phyloP scores from a whole-genome alignment of 2,797 vertebrate species.

The Nyctalus aviator region DNA sequence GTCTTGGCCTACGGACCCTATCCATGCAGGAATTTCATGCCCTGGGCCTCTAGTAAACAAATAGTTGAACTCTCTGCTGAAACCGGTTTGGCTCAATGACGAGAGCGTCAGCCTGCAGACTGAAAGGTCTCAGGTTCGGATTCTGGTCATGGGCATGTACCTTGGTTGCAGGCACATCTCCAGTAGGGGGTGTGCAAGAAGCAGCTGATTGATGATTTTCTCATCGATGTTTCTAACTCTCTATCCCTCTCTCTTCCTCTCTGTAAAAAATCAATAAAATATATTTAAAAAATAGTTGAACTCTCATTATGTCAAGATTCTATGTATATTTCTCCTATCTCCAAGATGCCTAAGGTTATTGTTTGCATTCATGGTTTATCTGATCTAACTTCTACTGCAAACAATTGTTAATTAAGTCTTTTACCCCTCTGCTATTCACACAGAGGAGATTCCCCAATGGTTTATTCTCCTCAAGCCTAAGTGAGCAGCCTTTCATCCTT shows the following conservation, averaged over 20 bases:
- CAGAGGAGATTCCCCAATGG: not conserved
- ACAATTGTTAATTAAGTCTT: conserved; percentile 1
- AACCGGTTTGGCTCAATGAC: too few species aligned
- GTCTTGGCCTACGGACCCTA: too few species aligned
- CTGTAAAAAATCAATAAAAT: too few species aligned
- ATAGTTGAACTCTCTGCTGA: not conserved
- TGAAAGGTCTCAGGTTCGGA: too few species aligned
- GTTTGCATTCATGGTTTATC: not conserved
- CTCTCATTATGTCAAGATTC: not conserved
- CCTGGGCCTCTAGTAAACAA: not conserved
- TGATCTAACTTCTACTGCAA: not conserved
- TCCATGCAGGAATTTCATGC: too few species aligned
- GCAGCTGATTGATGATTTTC: too few species aligned
- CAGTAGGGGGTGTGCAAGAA: too few species aligned
- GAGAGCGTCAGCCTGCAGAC: too few species aligned
- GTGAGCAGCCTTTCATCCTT: not conserved
- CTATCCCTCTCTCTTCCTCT: too few species aligned
- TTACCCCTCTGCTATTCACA: not conserved
- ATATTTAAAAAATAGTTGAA: not conserved
- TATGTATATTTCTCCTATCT: not conserved
- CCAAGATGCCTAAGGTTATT: not conserved
- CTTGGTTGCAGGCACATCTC: too few species aligned
- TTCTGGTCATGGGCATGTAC: too few species aligned
- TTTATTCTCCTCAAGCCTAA: not conserved
- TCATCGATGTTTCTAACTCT: too few species aligned